Conservation (phyloP, 2,888 invertebrate genomes). For the Agonopterix arenella region DNA sequence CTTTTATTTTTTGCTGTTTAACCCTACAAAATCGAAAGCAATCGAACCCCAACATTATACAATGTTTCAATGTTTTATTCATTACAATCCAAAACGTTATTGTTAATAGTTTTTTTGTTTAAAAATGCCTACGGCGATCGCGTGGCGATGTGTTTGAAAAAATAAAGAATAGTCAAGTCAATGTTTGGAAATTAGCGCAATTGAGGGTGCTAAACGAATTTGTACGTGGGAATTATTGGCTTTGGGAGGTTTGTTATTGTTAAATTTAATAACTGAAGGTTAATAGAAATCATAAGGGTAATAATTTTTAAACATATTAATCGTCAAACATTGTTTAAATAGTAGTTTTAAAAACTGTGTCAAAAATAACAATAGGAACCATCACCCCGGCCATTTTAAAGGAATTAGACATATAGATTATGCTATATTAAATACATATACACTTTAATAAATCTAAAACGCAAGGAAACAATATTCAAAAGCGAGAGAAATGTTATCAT, state of each 20-base stretch:
- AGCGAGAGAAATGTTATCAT: neutral
- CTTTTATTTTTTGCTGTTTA: neutral
- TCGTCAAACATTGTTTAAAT: too few species aligned
- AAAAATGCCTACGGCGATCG: slow-evolving; percentile 56
- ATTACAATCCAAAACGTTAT: slow-evolving; percentile 44
- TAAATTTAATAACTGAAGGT: neutral
- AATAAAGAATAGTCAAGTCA: slow-evolving; percentile 36
- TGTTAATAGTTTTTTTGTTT: slow-evolving; percentile 43
- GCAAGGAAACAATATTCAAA: too few species aligned
- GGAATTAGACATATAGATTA: too few species aligned
- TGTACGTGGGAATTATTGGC: slow-evolving; percentile 40
- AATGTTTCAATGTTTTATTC: slow-evolving; percentile 55
- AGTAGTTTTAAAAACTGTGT: too few species aligned
- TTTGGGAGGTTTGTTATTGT: slow-evolving; percentile 3
- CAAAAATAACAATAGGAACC: too few species aligned
- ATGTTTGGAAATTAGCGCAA: slow-evolving; percentile 57
- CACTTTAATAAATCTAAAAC: too few species aligned
- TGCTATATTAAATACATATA: too few species aligned
- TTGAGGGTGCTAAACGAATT: slow-evolving; percentile 32
- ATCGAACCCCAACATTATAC: slow-evolving; percentile 10
- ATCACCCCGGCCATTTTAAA: too few species aligned
- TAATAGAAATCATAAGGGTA: too few species aligned
- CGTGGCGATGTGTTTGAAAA: slow-evolving; percentile 52
- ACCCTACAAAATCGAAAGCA: slow-evolving; percentile 17
- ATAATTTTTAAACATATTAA: too few species aligned